Evolutionary conservation across 2,797 vertebrate genomes (phyloP).

Genomic region (Tiaroga cobitis): DNA sequence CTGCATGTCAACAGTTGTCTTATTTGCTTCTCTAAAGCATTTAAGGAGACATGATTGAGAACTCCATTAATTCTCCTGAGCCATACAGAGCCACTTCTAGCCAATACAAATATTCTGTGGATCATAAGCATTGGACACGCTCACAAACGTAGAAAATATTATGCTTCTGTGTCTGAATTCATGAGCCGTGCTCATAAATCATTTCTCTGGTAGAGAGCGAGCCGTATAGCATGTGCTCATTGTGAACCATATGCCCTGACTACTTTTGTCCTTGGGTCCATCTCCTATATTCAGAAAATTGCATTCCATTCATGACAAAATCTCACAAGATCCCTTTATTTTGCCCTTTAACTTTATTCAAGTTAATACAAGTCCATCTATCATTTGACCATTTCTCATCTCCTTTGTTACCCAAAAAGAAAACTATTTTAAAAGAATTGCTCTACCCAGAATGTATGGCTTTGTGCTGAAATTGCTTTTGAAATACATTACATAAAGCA

Average conservation of each 20-base stretch:
- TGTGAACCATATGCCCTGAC: constrained; percentile 9
- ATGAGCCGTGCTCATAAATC: constrained; percentile 9
- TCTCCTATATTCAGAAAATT: constrained; percentile 15
- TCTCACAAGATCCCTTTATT: constrained; percentile 24
- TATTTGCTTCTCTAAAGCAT: background rate
- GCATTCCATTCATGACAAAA: constrained; percentile 22
- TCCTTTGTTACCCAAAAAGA: constrained; percentile 28
- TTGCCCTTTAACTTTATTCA: constrained; percentile 19
- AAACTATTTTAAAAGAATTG: constrained; percentile 19
- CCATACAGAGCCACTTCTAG: background rate
- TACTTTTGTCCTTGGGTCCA: constrained; percentile 24
- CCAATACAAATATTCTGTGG: background rate
- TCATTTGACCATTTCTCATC: constrained; percentile 24
- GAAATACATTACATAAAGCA: constrained; percentile 12
- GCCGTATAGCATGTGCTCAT: background rate
- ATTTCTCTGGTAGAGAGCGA: constrained; percentile 10
- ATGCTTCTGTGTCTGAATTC: background rate
- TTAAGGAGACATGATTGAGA: background rate
- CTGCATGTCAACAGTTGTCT: background rate
- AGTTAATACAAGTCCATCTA: constrained; percentile 17
- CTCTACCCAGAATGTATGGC: background rate
- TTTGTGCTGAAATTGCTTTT: constrained; percentile 22
- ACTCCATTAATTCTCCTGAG: background rate
- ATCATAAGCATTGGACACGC: constrained; percentile 1
- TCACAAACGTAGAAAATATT: constrained; percentile 1